A percentile compares a stretch with the other conserved stretches of the same genome.
Evolutionary conservation across 2,113 vertebrate genomes (phyloP).

Genomic region (Loxodonta africana): DNA sequence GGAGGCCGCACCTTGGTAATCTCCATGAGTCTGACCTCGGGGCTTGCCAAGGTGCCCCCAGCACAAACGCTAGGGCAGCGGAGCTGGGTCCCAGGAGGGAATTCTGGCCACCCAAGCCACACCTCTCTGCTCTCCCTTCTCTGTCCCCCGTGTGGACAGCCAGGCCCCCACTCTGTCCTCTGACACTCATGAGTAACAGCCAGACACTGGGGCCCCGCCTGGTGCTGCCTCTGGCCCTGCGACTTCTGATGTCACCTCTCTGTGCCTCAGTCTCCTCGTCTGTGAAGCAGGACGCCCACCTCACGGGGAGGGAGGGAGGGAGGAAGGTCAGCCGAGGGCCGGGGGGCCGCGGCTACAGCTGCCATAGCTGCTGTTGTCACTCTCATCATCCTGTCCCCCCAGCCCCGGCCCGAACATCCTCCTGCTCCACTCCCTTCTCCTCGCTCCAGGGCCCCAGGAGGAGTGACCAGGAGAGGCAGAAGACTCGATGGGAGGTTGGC

Average conservation of each 20-base stretch:
- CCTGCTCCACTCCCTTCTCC: accelerated
- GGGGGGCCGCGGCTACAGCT: no score
- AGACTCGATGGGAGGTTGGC: accelerated
- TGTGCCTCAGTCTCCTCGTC: neutral
- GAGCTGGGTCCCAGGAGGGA: no score
- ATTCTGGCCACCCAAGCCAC: no score
- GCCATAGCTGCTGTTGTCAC: neutral
- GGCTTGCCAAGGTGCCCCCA: no score
- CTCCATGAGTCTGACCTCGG: no score
- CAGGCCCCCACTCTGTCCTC: neutral
- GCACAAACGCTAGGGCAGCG: no score
- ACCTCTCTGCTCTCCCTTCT: no score
- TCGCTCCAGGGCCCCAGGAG: neutral
- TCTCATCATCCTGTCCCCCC: accelerated
- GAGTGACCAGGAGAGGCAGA: accelerated
- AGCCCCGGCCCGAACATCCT: neutral
- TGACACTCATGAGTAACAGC: neutral
- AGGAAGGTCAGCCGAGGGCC: neutral
- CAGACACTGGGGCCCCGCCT: no score
- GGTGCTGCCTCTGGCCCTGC: neutral
- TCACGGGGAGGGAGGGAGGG: neutral
- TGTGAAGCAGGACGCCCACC: neutral
- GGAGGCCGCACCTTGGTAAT: neutral
- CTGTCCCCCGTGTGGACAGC: no score
- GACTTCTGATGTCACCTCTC: neutral